phyloP scores from a whole-genome alignment of 1,140 invertebrate species.

The Hestina assimilis region DNA sequence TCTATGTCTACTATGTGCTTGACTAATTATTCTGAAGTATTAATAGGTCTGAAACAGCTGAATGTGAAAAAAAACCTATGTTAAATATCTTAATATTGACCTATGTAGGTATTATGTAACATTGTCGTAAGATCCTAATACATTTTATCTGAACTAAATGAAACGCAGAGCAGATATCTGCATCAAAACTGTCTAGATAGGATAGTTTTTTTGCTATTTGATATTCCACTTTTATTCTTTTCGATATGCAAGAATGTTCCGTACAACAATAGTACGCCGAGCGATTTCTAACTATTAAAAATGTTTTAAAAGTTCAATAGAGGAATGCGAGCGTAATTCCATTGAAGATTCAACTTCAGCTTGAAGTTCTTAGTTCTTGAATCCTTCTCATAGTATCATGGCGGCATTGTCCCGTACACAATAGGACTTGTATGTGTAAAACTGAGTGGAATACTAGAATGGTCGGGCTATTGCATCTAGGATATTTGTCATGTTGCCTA shows the following conservation, averaged over 20 bases:
- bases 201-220: conserved; percentile 2
- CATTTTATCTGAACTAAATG: not conserved
- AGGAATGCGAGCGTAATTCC: conserved; percentile 39
- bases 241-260: conserved; percentile 14
- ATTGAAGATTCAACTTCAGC: conserved; percentile 42
- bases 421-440: conserved; percentile 55
- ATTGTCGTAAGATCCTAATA: not conserved
- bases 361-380: conserved; percentile 54
- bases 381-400: conserved; percentile 51
- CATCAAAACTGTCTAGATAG: too few species aligned
- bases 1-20: too few species aligned
- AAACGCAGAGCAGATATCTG: not conserved
- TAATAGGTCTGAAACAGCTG: too few species aligned
- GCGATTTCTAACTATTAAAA: conserved; percentile 36
- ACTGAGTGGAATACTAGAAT: conserved; percentile 39
- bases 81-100: too few species aligned
- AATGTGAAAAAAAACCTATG: too few species aligned
- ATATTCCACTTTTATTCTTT: conserved; percentile 11
- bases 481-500: conserved; percentile 39
- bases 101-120: too few species aligned
- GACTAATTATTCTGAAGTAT: too few species aligned
- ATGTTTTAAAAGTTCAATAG: conserved; percentile 43
- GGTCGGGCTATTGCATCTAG: conserved; percentile 49
- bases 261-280: conserved; percentile 15
- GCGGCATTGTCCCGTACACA: conserved; percentile 60